Conservation (phyloP, 2,113 vertebrate genomes). For the pig (Sus scrofa) region DNA sequence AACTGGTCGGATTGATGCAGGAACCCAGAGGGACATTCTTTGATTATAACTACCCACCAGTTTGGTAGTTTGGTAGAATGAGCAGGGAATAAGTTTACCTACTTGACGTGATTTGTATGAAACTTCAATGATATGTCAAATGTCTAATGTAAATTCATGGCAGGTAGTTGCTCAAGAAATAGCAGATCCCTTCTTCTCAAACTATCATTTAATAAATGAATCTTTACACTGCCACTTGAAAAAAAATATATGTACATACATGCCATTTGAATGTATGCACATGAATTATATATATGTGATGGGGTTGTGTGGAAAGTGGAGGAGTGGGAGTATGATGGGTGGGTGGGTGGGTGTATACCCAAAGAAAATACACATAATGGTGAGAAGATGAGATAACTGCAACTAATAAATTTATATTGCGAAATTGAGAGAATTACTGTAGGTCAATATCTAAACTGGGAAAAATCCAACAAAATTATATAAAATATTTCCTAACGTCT, state of each 20-base stretch:
- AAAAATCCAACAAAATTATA: background rate
- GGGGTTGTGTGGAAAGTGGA: too few relatives aligned
- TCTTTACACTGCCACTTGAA: background rate
- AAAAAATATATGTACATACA: background rate
- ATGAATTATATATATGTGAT: too few relatives aligned
- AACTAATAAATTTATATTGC: conserved; percentile 25
- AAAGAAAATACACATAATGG: conserved; percentile 4
- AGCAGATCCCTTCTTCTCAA: background rate
- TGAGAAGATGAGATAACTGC: background rate
- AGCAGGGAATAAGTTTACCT: background rate
- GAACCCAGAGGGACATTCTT: background rate
- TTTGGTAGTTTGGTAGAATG: background rate
- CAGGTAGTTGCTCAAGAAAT: background rate
- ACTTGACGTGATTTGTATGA: background rate
- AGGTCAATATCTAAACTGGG: background rate
- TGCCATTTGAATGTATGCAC: background rate
- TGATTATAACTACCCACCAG: background rate
- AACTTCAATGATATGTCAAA: background rate
- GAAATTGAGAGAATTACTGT: conserved; percentile 9
- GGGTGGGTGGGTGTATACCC: background rate
- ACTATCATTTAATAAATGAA: background rate
- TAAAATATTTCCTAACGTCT: conserved; percentile 2
- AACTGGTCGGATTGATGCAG: background rate
- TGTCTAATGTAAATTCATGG: background rate
- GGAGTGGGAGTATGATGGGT: background rate